phyloP scores from a whole-genome alignment of 2,888 invertebrate species.

The Mesoligia furuncula region DNA sequence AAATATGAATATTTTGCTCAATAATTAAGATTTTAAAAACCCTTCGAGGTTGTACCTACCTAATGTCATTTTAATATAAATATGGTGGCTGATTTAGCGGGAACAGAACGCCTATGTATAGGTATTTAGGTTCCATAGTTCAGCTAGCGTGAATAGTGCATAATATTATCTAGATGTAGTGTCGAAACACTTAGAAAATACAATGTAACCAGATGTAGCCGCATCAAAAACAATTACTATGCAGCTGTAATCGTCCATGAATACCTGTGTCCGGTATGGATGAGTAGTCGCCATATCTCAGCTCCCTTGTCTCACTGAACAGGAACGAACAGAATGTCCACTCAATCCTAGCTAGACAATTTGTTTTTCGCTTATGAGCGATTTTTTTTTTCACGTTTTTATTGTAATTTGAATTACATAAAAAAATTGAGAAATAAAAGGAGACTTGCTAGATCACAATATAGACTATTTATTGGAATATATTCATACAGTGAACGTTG shows the following conservation, averaged over 20 bases:
- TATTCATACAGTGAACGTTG: too few relatives aligned
- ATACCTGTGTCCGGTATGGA: slow-evolving; percentile 54
- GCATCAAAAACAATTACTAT: slow-evolving; percentile 39
- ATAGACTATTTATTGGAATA: too few relatives aligned
- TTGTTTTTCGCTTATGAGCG: not conserved
- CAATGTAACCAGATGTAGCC: slow-evolving; percentile 10
- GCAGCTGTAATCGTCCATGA: slow-evolving; percentile 54
- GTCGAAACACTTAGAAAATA: slow-evolving; percentile 4
- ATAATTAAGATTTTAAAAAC: not conserved
- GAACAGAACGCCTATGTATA: too few relatives aligned
- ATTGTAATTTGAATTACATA: too few relatives aligned
- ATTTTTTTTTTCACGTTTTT: too few relatives aligned
- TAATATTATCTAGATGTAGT: not conserved
- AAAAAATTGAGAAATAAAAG: too few relatives aligned
- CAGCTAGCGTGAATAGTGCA: too few relatives aligned
- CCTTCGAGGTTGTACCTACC: not conserved
- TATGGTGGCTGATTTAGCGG: too few relatives aligned
- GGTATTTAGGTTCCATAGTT: not conserved
- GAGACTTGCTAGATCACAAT: too few relatives aligned
- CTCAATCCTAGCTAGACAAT: not conserved
- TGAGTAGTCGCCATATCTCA: slow-evolving; percentile 44
- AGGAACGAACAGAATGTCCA: slow-evolving; percentile 15
- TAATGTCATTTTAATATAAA: not conserved
- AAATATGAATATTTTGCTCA: not conserved
- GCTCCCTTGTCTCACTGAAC: slow-evolving; percentile 12